A percentile compares a stretch with the other conserved stretches of the same genome.
Conservation (phyloP, 2,113 vertebrate genomes). For the Hemibates koningsi region DNA sequence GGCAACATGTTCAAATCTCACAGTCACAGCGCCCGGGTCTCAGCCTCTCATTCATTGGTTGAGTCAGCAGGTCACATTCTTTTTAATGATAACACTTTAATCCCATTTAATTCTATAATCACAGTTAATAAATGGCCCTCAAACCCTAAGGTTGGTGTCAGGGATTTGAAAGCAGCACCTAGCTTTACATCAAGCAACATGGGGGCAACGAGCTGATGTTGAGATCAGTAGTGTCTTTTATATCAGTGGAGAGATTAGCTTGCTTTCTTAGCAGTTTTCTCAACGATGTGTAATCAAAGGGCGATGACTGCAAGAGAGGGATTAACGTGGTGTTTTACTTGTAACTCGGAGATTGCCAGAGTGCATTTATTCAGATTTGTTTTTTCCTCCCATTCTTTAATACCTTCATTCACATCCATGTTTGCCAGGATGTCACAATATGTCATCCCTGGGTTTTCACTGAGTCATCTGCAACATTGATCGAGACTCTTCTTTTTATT, state of each 20-base stretch:
- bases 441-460: neutral
- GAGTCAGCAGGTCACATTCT: conserved; percentile 39
- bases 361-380: neutral
- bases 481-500: neutral
- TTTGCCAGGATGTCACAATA: neutral
- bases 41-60: neutral
- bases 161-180: conserved; percentile 28
- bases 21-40: neutral
- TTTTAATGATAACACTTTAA: conserved; percentile 58
- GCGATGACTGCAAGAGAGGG: neutral
- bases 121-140: conserved; percentile 44
- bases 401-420: neutral
- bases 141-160: conserved; percentile 28
- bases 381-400: neutral
- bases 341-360: neutral
- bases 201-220: neutral
- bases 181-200: conserved; percentile 22
- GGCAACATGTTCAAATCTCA: neutral
- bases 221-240: conserved; percentile 1
- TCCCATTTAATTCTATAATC: conserved; percentile 67
- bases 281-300: neutral
- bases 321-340: neutral
- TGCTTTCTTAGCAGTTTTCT: neutral
- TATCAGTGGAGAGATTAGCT: neutral
- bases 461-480: neutral